phyloP scores from a whole-genome alignment of 2,888 invertebrate genomes.

The Ectobius pallidus region DNA sequence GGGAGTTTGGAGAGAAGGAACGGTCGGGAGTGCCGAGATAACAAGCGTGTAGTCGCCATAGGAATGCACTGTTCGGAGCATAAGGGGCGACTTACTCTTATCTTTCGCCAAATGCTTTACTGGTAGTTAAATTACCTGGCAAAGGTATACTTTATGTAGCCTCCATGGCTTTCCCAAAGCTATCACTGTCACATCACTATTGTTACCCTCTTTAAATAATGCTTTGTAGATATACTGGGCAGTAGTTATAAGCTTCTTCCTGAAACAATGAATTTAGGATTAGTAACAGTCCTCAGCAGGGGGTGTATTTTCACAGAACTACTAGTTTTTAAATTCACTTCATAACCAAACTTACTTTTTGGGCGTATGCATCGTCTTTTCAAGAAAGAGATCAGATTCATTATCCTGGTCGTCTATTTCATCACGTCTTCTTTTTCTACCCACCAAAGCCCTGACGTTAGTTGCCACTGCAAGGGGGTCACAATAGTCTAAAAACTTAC shows the following conservation, averaged over 20 bases:
- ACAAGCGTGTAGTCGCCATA: no score
- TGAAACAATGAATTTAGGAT: constrained; percentile 48
- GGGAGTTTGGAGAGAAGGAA: no score
- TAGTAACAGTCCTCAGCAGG: background rate
- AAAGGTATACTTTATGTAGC: constrained; percentile 78
- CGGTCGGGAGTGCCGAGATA: no score
- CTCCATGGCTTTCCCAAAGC: constrained; percentile 75
- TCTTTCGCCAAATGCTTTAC: no score
- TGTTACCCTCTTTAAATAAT: constrained; percentile 74
- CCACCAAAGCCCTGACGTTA: constrained; percentile 33
- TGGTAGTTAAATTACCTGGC: constrained; percentile 64
- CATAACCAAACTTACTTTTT: constrained; percentile 60
- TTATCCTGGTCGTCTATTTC: constrained; percentile 54
- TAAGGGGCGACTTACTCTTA: no score
- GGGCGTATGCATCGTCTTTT: constrained; percentile 64
- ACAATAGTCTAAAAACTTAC: constrained; percentile 27
- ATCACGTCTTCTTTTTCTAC: constrained; percentile 41
- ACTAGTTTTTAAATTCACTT: background rate
- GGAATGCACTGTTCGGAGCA: no score
- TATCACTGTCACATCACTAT: constrained; percentile 74
- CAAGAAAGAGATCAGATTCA: constrained; percentile 59
- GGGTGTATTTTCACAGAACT: background rate
- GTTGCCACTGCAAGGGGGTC: constrained; percentile 24
- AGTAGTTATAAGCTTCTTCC: constrained; percentile 72
- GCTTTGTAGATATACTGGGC: constrained; percentile 80